Base-by-base conservation (phyloP, 2,888 invertebrate species). In the Galerucella nymphaeae region DNA sequence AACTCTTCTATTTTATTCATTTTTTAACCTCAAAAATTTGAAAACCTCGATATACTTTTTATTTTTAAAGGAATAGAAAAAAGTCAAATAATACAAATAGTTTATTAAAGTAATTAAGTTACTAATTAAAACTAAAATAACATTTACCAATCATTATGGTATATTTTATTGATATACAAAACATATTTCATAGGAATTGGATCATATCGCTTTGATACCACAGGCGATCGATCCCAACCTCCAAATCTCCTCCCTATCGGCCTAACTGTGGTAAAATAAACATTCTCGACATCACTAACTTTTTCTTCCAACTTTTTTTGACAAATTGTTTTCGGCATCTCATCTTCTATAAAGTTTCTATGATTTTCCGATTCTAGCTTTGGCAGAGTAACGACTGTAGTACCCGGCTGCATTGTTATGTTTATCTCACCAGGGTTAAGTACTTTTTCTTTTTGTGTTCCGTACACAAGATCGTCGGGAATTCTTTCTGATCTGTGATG, bases 401-500 rank as follows among this genome's bases (percentile, higher is more conserved):
- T 41, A 30, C 71, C 73, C 8, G 73, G 69, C 41, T 71, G 61
- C 14, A 70, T 73, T 23, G 73, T 61, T 45, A 72, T 71, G 23
- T 67, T 73, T n/a, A 75, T 75, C 63, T 70, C 73, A 20, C 73
- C 64, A n/a, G 76, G 72, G 20, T 72, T 68, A 4, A 72, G 62
- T 9, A 71, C 69, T 53, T 66, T 59, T 48, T 75, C 75, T 38
- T 63, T 71, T 38, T 69, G 69, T 30, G 62, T 66, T 13, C 71
- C 73, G 30, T 75, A 75, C 30, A 75, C 18, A 13, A 66, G 59
- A 20, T 68, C 38, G 6, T 71, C 45, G 59, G 20, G 14, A 41
- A 57, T 53, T 18, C n/a, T 9, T 48, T 63, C 48, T 20, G 61
- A 55, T 3, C 38, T 38, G 9, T 62, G 11, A 5, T 62, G 42